A percentile compares a stretch with the other conserved stretches of the same genome.
phyloP scores from a whole-genome alignment of 2,113 vertebrate species.

The Sterrhoptilus dennistouni region DNA sequence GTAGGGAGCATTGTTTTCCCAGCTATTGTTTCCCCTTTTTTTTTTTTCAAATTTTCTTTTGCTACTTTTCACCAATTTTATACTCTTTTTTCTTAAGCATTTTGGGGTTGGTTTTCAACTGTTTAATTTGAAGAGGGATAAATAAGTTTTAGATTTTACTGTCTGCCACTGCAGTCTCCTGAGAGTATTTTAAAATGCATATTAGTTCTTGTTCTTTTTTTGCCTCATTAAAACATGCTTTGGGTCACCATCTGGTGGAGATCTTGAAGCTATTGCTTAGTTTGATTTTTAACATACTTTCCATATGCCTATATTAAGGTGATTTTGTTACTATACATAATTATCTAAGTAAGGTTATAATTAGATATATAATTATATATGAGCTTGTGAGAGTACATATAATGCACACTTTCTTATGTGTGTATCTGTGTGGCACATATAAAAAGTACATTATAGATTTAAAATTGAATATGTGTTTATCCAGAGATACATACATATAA shows the following conservation, averaged over 20 bases:
- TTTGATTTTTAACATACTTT: slow-evolving; percentile 3
- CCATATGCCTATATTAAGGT: not conserved
- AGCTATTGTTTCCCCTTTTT: not conserved
- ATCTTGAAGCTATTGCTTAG: slow-evolving; percentile 29
- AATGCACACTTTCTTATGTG: not conserved
- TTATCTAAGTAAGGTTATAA: not conserved
- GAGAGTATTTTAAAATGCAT: slow-evolving; percentile 60
- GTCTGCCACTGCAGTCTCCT: slow-evolving; percentile 67
- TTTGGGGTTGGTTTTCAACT: not conserved
- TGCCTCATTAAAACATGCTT: slow-evolving; percentile 43
- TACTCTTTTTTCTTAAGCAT: not conserved
- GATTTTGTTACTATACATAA: not conserved
- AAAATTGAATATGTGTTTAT: not conserved
- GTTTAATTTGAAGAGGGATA: not conserved
- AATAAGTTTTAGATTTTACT: not conserved
- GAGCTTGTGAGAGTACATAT: not conserved
- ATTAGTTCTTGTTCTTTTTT: slow-evolving; percentile 11
- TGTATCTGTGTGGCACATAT: not conserved
- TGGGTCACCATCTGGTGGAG: slow-evolving; percentile 72
- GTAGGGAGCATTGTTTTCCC: not conserved
- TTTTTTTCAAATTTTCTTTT: not conserved
- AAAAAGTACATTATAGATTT: not conserved
- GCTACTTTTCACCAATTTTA: not conserved
- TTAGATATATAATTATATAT: not conserved
- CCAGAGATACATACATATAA: not conserved